Percentiles rank a stretch among this genome's conserved stretches.
Conservation (phyloP, 2,113 vertebrate species). For the Balaeniceps rex region DNA sequence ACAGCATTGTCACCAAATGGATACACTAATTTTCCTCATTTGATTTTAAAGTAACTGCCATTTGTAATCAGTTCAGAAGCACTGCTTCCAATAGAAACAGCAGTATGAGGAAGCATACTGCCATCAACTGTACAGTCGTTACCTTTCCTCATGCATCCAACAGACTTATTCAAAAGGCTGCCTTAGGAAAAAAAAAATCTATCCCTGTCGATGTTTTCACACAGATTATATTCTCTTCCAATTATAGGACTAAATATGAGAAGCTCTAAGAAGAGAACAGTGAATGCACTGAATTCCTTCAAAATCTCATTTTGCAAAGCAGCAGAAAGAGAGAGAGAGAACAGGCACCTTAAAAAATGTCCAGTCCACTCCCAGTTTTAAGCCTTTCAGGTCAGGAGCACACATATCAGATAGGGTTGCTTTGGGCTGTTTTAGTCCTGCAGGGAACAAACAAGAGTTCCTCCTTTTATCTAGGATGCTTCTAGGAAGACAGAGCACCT, state of each 20-base stretch:
- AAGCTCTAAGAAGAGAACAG: background rate
- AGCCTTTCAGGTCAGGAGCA: slow-evolving; percentile 55
- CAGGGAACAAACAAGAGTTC: background rate
- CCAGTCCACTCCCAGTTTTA: slow-evolving; percentile 69
- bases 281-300: background rate
- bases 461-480: background rate
- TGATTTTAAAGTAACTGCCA: background rate
- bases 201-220: background rate
- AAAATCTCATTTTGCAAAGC: background rate
- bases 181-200: background rate
- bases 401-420: slow-evolving; percentile 27
- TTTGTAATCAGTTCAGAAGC: background rate
- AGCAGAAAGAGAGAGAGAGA: background rate
- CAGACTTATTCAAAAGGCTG: background rate
- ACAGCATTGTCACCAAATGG: background rate
- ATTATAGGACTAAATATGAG: background rate
- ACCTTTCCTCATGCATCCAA: background rate
- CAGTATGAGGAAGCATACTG: background rate
- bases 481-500: background rate
- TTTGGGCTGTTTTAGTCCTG: slow-evolving; percentile 63
- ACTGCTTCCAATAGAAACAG: background rate
- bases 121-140: background rate
- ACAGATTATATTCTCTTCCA: background rate
- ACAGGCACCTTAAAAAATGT: slow-evolving; percentile 59
- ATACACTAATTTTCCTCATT: background rate